Evolutionary conservation across 1,140 invertebrate species (phyloP).

Genomic region (Micrasema longulum): DNA sequence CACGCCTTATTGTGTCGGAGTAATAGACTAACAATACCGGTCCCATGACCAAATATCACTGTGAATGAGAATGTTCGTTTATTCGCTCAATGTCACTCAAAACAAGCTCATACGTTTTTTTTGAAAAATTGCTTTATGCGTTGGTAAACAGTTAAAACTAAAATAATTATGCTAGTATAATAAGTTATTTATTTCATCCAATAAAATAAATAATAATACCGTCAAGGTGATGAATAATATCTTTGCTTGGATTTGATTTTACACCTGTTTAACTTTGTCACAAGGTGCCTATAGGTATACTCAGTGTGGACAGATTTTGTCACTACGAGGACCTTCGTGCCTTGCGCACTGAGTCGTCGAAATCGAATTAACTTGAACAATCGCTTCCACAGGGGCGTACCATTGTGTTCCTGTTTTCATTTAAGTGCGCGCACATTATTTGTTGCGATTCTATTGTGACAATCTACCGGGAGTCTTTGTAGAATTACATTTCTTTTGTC

Average conservation of each 20-base stretch:
- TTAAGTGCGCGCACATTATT: slow-evolving; percentile 23
- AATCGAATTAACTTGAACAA: slow-evolving; percentile 33
- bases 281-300: not conserved
- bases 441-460: slow-evolving; percentile 27
- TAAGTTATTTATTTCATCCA: too few relatives aligned
- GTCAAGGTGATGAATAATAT: too few relatives aligned
- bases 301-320: not conserved
- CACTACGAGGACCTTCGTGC: not conserved
- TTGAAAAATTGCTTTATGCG: too few relatives aligned
- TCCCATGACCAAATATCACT: too few relatives aligned
- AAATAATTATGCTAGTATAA: too few relatives aligned
- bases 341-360: slow-evolving; percentile 9
- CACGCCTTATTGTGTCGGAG: slow-evolving; percentile 24
- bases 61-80: too few relatives aligned
- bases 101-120: too few relatives aligned
- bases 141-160: too few relatives aligned
- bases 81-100: too few relatives aligned
- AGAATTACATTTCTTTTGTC: not conserved
- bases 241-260: too few relatives aligned
- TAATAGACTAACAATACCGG: slow-evolving; percentile 11
- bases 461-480: slow-evolving; percentile 19
- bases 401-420: slow-evolving; percentile 21
- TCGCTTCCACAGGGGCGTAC: slow-evolving; percentile 14
- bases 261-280: not conserved
- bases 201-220: too few relatives aligned